phyloP scores from a whole-genome alignment of 2,113 vertebrate genomes.

The Triplophysa siluroides region DNA sequence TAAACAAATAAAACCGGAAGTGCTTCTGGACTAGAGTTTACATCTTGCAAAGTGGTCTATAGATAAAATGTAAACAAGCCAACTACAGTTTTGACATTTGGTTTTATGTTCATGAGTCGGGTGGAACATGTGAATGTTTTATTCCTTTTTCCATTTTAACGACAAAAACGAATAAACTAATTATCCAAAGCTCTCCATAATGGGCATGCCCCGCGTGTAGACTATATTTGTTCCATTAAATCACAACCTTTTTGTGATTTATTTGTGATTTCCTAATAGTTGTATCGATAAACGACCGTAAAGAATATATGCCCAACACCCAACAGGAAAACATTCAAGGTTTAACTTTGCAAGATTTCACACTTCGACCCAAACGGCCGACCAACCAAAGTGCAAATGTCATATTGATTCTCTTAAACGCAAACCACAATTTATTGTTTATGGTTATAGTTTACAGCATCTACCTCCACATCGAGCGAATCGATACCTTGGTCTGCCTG shows the following conservation, averaged over 20 bases:
- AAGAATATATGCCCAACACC: not conserved
- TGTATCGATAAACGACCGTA: not conserved
- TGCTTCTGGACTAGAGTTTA: no score
- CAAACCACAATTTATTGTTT: conserved; percentile 2
- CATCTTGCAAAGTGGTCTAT: no score
- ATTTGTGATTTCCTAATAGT: not conserved
- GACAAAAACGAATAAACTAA: no score
- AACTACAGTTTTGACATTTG: no score
- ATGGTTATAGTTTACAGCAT: conserved; percentile 27
- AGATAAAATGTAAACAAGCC: no score
- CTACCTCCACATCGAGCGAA: conserved; percentile 18
- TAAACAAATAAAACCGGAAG: no score
- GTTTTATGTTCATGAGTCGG: no score
- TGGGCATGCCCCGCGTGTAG: not conserved
- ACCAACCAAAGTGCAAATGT: conserved; percentile 37
- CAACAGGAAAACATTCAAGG: not conserved
- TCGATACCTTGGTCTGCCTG: conserved; percentile 31
- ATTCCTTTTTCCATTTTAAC: no score
- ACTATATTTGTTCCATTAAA: not conserved
- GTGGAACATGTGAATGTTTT: no score
- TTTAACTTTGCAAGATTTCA: conserved; percentile 21
- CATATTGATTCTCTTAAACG: conserved; percentile 37
- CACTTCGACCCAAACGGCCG: conserved; percentile 15
- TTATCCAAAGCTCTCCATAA: no score
- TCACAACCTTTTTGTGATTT: not conserved